Base-by-base conservation (phyloP, 2,888 invertebrate species). In the Melinopterus prodromus region DNA sequence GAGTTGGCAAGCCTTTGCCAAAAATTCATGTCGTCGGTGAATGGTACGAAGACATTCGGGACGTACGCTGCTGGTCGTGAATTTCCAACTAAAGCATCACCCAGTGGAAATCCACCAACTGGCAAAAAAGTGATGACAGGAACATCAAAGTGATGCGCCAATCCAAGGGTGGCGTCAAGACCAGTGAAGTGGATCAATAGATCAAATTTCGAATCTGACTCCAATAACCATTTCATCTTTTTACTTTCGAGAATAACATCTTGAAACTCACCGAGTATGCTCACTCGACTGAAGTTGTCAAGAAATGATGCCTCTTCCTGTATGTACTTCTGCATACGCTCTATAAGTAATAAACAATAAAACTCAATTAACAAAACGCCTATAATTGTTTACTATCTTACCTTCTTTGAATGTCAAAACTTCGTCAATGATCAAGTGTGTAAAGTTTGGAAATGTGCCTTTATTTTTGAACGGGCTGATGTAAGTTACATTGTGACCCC, bases 31-130 rank as follows among this genome's bases (percentile, higher is more conserved):
- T 85, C 82, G 70, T 87, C 86, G 0, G 85, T 83, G 70, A 84
- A 86, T 2, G 80, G 78, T 6, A 84, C 77, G 38, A 87, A 84
- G 38, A 83, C 77, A 75, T 84, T 83, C 6, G 88, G 88, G 15
- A 89, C 85, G 78, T 87, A 89, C 1, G 88, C 85, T 38, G 85
- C 86, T 2, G 87, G 87, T 71, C 86, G 83, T 0, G 88, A 86
- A 81, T 87, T 88, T 69, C 87, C 87, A 4, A 85, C 82, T 5
- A 86, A 78, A 69, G 84, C 84, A 74, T 85, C 86, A 0, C 85
- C 83, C 26, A 85, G 82, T 5, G 83, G 83, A 14, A 84, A 84
- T 15, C 84, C 84, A 3, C 86, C 86, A 15, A 85, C 82, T 5
- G 87, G 83, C 16, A 85, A 84, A 16, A 89, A 85, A 0, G 86